Conservation (phyloP, 2,888 invertebrate species). For the Drosophila kambysellisi region DNA sequence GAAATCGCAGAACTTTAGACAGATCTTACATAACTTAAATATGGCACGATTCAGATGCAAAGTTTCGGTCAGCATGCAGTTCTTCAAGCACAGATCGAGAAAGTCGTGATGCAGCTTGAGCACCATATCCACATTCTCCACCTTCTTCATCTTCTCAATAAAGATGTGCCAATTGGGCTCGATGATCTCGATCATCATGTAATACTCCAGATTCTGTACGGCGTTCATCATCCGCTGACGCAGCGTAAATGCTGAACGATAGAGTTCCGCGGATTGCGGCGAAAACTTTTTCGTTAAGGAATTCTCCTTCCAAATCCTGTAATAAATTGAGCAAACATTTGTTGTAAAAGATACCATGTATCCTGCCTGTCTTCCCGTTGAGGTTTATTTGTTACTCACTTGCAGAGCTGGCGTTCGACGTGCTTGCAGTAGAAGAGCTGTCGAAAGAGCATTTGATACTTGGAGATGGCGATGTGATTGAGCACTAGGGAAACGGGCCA, state of each 20-base stretch:
- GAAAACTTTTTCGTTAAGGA: slow-evolving; percentile 94
- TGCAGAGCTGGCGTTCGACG: slow-evolving; percentile 93
- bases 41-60: slow-evolving; percentile 92
- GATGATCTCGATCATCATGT: slow-evolving; percentile 99
- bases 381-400: slow-evolving; percentile 63
- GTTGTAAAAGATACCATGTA: too few species aligned
- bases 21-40: slow-evolving; percentile 93
- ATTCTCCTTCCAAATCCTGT: slow-evolving; percentile 96
- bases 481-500: slow-evolving; percentile 98
- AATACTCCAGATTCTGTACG: slow-evolving; percentile 98
- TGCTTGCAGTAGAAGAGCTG: slow-evolving; percentile 98
- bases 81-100: slow-evolving; percentile 94
- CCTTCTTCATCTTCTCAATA: slow-evolving; percentile 93
- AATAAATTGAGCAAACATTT: neutral
- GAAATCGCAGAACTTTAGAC: slow-evolving; percentile 96
- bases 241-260: slow-evolving; percentile 94
- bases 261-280: slow-evolving; percentile 89
- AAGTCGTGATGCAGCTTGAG: slow-evolving; percentile 95
- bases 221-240: slow-evolving; percentile 98
- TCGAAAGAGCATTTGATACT: slow-evolving; percentile 98
- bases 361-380: neutral
- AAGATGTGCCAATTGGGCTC: slow-evolving; percentile 98
- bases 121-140: slow-evolving; percentile 95
- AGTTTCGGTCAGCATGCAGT: slow-evolving; percentile 97
- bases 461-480: slow-evolving; percentile 95